These are phyloP conservation scores for Apeira syringaria DNA, from an alignment of 2,888 invertebrate species.

Conservation along the genomic window DNA sequence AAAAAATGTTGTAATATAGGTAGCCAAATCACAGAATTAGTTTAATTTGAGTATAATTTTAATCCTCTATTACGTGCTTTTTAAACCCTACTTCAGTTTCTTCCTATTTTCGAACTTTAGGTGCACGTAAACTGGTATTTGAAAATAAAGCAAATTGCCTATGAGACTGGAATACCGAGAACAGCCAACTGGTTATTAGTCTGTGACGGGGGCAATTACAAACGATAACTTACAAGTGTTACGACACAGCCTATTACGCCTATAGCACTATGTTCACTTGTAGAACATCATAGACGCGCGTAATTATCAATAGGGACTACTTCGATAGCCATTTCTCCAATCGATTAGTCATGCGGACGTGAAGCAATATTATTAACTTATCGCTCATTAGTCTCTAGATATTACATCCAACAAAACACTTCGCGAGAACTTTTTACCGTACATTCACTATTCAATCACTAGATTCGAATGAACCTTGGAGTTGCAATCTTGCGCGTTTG, in stretches of 20 bases:
- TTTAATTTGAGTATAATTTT: too few relatives aligned
- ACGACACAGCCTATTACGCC: slow-evolving; percentile 34
- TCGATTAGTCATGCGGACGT: slow-evolving; percentile 45
- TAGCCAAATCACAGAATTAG: too few relatives aligned
- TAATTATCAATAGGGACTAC: slow-evolving; percentile 39
- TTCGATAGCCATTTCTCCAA: slow-evolving; percentile 48
- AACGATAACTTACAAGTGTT: slow-evolving; percentile 36
- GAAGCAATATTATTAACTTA: slow-evolving; percentile 46
- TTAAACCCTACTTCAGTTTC: too few relatives aligned
- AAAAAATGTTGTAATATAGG: too few relatives aligned
- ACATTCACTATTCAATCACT: slow-evolving; percentile 42
- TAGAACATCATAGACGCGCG: slow-evolving; percentile 15
- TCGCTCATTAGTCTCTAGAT: slow-evolving; percentile 44
- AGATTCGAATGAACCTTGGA: slow-evolving; percentile 35
- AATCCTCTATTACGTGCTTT: too few relatives aligned
- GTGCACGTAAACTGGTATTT: slow-evolving; percentile 2
- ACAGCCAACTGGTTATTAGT: slow-evolving; percentile 30
- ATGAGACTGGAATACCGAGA: slow-evolving; percentile 17
- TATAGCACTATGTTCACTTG: slow-evolving; percentile 11
- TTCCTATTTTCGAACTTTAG: too few relatives aligned
- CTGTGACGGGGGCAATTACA: slow-evolving; percentile 36
- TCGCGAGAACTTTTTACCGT: slow-evolving; percentile 14
- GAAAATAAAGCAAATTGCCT: slow-evolving; percentile 13
- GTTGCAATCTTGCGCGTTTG: slow-evolving; percentile 26
- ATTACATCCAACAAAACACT: slow-evolving; percentile 29